phyloP scores from a whole-genome alignment of 2,888 invertebrate genomes.

The Meloe dianella region DNA sequence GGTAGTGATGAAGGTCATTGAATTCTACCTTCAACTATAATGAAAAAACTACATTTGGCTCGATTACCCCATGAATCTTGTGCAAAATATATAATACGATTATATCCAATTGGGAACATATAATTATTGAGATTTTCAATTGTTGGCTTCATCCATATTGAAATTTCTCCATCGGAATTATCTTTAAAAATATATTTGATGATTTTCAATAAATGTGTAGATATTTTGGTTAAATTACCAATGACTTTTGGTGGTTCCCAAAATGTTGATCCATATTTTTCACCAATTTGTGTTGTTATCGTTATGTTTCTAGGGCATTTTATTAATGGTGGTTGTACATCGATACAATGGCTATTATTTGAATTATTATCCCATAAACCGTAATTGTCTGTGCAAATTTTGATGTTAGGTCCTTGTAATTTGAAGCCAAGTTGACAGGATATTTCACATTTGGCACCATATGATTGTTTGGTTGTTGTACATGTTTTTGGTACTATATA shows the following conservation, averaged over 20 bases:
- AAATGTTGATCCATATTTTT: conserved; percentile 62
- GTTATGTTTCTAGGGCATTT: conserved; percentile 65
- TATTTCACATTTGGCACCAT: conserved; percentile 66
- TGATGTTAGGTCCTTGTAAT: conserved; percentile 62
- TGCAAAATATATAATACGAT: conserved; percentile 67
- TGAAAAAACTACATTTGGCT: conserved; percentile 66
- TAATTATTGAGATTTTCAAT: conserved; percentile 58
- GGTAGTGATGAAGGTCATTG: background rate
- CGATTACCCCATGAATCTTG: conserved; percentile 68
- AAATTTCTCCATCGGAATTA: conserved; percentile 65
- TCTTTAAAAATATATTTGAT: conserved; percentile 57
- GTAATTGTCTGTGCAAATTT: conserved; percentile 64
- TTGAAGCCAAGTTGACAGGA: conserved; percentile 67
- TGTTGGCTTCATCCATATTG: conserved; percentile 66
- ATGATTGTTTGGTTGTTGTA: conserved; percentile 63
- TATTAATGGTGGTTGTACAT: conserved; percentile 65
- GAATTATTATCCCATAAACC: conserved; percentile 64
- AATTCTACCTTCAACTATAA: conserved; percentile 63
- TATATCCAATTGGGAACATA: conserved; percentile 66
- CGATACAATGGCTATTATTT: conserved; percentile 57
- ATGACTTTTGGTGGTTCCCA: conserved; percentile 61
- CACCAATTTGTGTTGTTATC: conserved; percentile 58
- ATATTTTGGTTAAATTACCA: conserved; percentile 42
- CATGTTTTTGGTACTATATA: conserved; percentile 64
- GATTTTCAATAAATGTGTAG: conserved; percentile 22